Base-by-base conservation (phyloP, 2,888 invertebrate genomes). In the Leptinotarsa haldemani region DNA sequence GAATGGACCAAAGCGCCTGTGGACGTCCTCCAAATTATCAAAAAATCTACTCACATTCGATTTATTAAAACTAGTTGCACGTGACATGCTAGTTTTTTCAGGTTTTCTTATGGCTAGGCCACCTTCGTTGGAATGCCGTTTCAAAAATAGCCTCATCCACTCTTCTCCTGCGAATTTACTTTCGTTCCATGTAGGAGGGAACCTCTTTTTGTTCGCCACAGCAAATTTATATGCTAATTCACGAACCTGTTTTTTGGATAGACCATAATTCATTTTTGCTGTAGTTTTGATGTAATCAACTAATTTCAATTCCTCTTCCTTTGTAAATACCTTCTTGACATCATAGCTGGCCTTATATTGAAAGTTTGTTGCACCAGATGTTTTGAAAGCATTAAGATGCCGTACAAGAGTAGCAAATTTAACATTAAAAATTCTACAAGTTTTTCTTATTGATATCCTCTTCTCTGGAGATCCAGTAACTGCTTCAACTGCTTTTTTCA, bases 1-100 rank as follows among this genome's bases (percentile, higher is more conserved):
- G 66, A 78, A 78, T 16, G 69, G 76, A 47, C 65, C 76, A 46
- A 50, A 20, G 52, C 52, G 74, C 74, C n/a, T 65, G 48, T 25
- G 48, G 16, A 74, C 12, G 18, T 65, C 65, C 70, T 63, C 68
- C 18, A 74, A 48, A 53, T 75, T 74, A 53, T 66, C 40, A 71
- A 74, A 77, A 69, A 74, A 78, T 4, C 25, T 58, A 13, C 52
- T 25, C 13, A 76, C 68, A 47, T 65, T 65, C 20, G 20, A 52
- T 50, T 50, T 69, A 52, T 72, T 72, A 48, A 68, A 72, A 48
- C 50, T 52, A n/a, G 53, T 63, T 25, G 69, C 69, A 47, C 68
- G 68, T 50, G 72, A 20, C 22, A 72, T 30, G 61, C 63, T 64
- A 25, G 72, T 68, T 61, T 68, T n/a, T 63, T 63, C 46, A 15